Evolutionary conservation across 2,888 invertebrate genomes (phyloP).

Genomic region (Perizoma flavofasciatum): DNA sequence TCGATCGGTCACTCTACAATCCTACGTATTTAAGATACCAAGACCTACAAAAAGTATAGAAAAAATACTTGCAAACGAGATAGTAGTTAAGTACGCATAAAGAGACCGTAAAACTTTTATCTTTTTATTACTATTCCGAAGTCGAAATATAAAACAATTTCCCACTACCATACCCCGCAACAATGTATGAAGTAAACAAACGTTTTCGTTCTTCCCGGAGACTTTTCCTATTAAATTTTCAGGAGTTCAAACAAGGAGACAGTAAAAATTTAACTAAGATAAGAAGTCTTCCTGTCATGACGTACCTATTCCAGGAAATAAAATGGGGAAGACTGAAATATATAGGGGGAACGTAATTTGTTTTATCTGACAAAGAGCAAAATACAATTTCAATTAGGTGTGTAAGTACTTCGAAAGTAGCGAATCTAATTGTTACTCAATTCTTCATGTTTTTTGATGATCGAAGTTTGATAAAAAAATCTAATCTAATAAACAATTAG

Average conservation of each 20-base stretch:
- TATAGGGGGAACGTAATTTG: slow-evolving; percentile 33
- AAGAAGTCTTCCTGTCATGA: slow-evolving; percentile 43
- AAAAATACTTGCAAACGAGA: slow-evolving; percentile 7
- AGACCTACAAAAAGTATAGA: neutral
- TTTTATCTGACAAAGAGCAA: slow-evolving; percentile 39
- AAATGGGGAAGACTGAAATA: slow-evolving; percentile 26
- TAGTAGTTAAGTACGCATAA: slow-evolving; percentile 29
- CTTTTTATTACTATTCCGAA: slow-evolving; percentile 33
- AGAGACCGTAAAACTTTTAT: slow-evolving; percentile 35
- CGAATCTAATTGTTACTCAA: slow-evolving; percentile 15
- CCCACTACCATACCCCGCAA: slow-evolving; percentile 36
- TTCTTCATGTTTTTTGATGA: no score
- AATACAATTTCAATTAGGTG: slow-evolving; percentile 38
- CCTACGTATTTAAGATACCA: no score
- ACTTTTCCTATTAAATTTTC: slow-evolving; percentile 54
- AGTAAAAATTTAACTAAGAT: slow-evolving; percentile 56
- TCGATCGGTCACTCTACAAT: no score
- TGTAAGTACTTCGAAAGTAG: slow-evolving; percentile 25
- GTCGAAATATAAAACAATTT: slow-evolving; percentile 41
- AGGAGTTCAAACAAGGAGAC: slow-evolving; percentile 54
- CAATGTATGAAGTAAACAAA: slow-evolving; percentile 52
- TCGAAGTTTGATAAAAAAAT: no score
- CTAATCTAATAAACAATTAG: no score
- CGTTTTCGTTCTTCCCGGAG: slow-evolving; percentile 44
- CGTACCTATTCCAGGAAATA: slow-evolving; percentile 23